Evolutionary conservation across 2,797 vertebrate species (phyloP).

Genomic region (Mormyrops boulengeri): DNA sequence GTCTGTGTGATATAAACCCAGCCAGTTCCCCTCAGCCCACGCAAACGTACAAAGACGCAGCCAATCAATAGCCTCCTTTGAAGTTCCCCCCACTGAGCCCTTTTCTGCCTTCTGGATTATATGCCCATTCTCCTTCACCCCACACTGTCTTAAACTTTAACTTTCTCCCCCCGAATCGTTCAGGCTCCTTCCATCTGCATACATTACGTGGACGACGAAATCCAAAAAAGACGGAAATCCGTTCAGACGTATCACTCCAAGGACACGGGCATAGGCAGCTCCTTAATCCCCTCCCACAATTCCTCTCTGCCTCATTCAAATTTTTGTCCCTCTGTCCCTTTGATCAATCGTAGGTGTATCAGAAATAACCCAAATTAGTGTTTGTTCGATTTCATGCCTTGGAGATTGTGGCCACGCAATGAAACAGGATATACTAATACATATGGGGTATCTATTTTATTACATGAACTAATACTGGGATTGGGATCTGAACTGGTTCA

Average conservation of each 20-base stretch:
- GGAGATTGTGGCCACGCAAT: neutral
- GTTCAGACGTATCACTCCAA: neutral
- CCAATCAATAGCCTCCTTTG: constrained; percentile 10
- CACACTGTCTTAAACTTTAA: neutral
- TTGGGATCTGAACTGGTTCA: neutral
- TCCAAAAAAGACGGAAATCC: neutral
- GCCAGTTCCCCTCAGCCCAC: neutral
- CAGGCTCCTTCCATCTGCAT: neutral
- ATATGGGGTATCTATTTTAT: neutral
- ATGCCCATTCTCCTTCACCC: neutral
- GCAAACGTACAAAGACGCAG: constrained; percentile 4
- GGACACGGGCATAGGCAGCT: neutral
- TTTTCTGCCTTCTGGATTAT: neutral
- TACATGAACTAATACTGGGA: neutral
- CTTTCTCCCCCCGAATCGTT: neutral
- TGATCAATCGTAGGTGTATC: neutral
- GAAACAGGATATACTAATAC: neutral
- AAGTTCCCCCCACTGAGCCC: neutral
- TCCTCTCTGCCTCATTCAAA: neutral
- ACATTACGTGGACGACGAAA: neutral
- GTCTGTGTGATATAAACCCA: constrained; percentile 19
- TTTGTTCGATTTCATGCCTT: neutral
- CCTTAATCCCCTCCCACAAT: neutral
- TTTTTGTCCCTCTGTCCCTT: neutral
- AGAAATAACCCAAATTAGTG: neutral